A percentile compares a stretch with the other conserved stretches of the same genome.
Evolutionary conservation across 2,113 vertebrate genomes (phyloP).

Genomic region (Dipodomys ordii): DNA sequence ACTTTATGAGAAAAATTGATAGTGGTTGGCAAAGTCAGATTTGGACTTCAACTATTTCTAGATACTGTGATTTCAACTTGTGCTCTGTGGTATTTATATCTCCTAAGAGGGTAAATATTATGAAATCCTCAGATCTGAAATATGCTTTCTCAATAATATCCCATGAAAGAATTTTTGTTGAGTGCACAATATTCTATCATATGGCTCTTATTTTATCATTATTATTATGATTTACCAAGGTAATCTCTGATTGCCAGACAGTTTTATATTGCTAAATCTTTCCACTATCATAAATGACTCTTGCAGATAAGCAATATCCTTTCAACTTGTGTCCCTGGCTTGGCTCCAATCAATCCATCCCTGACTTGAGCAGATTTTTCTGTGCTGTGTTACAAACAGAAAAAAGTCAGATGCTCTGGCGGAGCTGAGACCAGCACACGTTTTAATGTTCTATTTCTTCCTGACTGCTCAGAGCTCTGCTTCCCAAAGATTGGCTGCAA

Average conservation of each 20-base stretch:
- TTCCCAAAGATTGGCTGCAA: slow-evolving; percentile 8
- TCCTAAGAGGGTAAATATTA: slow-evolving; percentile 31
- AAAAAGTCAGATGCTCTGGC: not conserved
- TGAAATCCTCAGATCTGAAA: slow-evolving; percentile 45
- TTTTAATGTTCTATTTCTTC: slow-evolving; percentile 40
- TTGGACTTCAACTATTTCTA: slow-evolving; percentile 51
- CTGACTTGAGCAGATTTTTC: slow-evolving; percentile 32
- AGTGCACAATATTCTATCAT: not conserved
- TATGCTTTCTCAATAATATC: not conserved
- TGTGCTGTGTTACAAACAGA: not conserved
- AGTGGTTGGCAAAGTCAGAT: slow-evolving; percentile 39
- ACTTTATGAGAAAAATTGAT: slow-evolving; percentile 48
- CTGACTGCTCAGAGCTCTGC: not conserved
- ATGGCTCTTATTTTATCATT: not conserved
- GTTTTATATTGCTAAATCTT: slow-evolving; percentile 31
- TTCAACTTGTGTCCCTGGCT: slow-evolving; percentile 22
- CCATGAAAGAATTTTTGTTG: slow-evolving; percentile 40
- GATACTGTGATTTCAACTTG: slow-evolving; percentile 2
- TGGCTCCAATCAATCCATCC: not conserved
- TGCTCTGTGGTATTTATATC: not conserved
- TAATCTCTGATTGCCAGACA: not conserved
- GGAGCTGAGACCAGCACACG: not conserved
- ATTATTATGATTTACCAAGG: slow-evolving; percentile 16
- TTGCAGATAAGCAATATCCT: slow-evolving; percentile 39
- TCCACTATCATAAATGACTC: slow-evolving; percentile 41